Percentiles rank a stretch among this genome's conserved stretches.
These are phyloP conservation scores for Xenotilapia longispinis DNA, from an alignment of 2,113 vertebrate species.

Conservation along the genomic window DNA sequence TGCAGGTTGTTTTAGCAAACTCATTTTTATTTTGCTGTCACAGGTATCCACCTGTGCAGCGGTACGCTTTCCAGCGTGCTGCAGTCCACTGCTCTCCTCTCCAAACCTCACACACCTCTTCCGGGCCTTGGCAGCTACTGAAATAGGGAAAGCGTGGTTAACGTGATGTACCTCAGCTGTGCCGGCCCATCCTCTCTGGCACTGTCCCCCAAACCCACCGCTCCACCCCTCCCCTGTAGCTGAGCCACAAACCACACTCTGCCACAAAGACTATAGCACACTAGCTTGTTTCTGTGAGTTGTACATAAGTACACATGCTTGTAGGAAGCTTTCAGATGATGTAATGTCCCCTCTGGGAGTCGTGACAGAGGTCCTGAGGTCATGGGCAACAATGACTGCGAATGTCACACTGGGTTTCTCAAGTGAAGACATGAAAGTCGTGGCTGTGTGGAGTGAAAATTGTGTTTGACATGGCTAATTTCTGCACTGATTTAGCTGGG, in stretches of 20 bases:
- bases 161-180: background rate
- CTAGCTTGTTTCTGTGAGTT: background rate
- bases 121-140: background rate
- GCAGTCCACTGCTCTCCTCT: background rate
- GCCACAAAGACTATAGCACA: background rate
- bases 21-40: background rate
- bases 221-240: background rate
- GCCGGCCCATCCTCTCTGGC: background rate
- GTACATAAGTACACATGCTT: background rate
- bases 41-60: background rate
- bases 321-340: background rate
- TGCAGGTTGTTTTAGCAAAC: background rate
- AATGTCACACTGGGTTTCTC: slow-evolving; percentile 6
- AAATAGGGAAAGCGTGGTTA: background rate
- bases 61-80: background rate
- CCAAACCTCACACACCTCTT: background rate
- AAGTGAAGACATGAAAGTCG: background rate
- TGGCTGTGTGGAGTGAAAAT: background rate
- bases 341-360: background rate
- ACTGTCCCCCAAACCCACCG: background rate
- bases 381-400: background rate
- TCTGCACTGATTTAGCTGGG: background rate
- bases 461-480: slow-evolving; percentile 27
- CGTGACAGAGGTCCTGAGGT: background rate
- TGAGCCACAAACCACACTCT: background rate